These are phyloP conservation scores for Cantharis flavilabris DNA, from an alignment of 2,888 invertebrate species.

Conservation along the genomic window DNA sequence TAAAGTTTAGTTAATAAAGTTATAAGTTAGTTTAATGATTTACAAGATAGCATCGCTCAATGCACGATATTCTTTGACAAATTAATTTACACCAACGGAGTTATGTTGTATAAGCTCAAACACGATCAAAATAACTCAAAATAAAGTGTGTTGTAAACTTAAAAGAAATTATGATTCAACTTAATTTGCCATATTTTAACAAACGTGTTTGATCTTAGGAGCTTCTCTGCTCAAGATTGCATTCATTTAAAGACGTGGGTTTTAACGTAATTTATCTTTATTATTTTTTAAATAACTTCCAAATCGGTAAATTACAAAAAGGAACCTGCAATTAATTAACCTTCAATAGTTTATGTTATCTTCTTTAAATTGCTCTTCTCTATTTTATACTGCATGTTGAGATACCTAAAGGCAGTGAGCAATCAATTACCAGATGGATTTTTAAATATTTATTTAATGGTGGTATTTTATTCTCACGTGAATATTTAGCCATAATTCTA, in stretches of 20 bases:
- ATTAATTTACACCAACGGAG: slow-evolving; percentile 19
- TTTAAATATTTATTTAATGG: not conserved
- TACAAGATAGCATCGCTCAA: slow-evolving; percentile 10
- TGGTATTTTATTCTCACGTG: not conserved
- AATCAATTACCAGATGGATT: not conserved
- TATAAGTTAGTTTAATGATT: slow-evolving; percentile 22
- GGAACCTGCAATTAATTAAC: not conserved
- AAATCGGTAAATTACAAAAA: not conserved
- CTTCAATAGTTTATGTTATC: not conserved
- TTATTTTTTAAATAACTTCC: not conserved
- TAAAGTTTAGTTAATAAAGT: slow-evolving; percentile 5
- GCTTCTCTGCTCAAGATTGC: not conserved
- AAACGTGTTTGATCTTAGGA: not conserved
- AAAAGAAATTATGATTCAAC: not conserved
- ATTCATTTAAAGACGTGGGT: not conserved
- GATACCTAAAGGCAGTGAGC: not conserved
- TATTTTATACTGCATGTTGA: not conserved
- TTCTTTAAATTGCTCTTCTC: not conserved
- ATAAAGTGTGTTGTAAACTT: not conserved
- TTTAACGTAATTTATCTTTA: not conserved
- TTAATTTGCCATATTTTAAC: not conserved
- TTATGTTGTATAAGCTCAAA: not conserved
- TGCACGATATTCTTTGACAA: slow-evolving; percentile 23
- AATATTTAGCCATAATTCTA: not conserved
- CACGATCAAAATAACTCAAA: not conserved